Evolutionary conservation across 1,140 invertebrate species (phyloP).

Genomic region (Micrasema minimum): DNA sequence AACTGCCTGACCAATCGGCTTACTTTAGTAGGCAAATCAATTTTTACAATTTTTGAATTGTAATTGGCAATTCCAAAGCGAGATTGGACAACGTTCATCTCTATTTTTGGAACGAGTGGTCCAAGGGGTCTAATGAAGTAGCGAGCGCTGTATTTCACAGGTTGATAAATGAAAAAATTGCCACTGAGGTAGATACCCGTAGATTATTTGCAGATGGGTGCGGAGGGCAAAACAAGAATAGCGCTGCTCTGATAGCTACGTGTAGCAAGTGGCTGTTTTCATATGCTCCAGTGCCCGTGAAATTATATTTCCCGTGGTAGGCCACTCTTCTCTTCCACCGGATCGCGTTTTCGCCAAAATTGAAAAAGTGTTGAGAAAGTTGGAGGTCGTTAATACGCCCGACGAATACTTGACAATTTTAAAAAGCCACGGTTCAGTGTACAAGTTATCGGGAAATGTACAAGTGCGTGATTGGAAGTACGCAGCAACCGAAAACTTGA

Average conservation of each 20-base stretch:
- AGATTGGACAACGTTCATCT: conserved; percentile 38
- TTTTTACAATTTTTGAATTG: conserved; percentile 53
- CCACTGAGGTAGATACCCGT: conserved; percentile 34
- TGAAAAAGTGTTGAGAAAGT: conserved; percentile 42
- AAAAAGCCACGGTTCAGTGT: not conserved
- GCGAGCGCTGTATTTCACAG: conserved; percentile 49
- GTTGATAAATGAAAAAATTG: conserved; percentile 21
- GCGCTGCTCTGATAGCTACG: conserved; percentile 48
- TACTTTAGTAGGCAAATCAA: conserved; percentile 52
- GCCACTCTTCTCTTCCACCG: conserved; percentile 53
- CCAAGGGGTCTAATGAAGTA: conserved; percentile 50
- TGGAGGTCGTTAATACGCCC: conserved; percentile 48
- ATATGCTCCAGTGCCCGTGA: conserved; percentile 29
- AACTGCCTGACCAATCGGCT: conserved; percentile 52
- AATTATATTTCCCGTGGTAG: conserved; percentile 52
- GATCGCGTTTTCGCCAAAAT: conserved; percentile 42
- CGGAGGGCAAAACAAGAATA: conserved; percentile 55
- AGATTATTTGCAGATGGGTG: conserved; percentile 54
- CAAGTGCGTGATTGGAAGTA: not conserved
- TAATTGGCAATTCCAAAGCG: conserved; percentile 47
- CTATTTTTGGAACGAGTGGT: conserved; percentile 45
- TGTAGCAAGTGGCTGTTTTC: conserved; percentile 47
- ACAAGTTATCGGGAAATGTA: not conserved
- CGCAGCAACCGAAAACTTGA: not conserved
- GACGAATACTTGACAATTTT: conserved; percentile 36